Percentiles rank a stretch among this genome's conserved stretches.
Conservation (phyloP, 2,797 vertebrate species). For the Scleropages formosus region DNA sequence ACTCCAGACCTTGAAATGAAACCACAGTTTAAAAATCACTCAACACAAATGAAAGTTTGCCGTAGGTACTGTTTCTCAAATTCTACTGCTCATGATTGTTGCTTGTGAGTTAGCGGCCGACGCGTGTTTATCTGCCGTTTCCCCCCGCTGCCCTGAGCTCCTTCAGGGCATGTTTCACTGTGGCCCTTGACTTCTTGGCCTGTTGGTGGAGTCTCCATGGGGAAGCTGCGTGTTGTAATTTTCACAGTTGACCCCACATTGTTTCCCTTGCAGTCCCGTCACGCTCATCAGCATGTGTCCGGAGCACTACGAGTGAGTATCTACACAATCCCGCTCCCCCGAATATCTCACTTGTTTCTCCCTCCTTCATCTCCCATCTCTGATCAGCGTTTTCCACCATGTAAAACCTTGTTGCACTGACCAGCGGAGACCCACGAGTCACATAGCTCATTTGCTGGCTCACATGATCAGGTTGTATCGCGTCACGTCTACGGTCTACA, state of each 20-base stretch:
- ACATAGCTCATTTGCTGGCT: neutral
- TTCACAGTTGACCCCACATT: conserved; percentile 38
- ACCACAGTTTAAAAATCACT: too few species aligned
- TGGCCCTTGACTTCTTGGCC: too few species aligned
- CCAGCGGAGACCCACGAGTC: neutral
- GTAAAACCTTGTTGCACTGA: neutral
- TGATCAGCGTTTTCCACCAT: neutral
- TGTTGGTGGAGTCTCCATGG: neutral
- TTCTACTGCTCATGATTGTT: neutral
- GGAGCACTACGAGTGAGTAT: conserved; percentile 81
- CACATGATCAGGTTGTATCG: neutral
- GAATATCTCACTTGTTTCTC: neutral
- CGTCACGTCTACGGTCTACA: neutral
- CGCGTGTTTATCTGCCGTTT: neutral
- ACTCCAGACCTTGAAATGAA: too few species aligned
- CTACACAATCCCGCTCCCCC: neutral
- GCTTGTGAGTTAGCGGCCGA: too few species aligned
- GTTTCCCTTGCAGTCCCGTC: conserved; percentile 68
- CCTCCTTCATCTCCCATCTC: neutral
- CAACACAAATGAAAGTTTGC: too few species aligned
- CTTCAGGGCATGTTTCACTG: neutral
- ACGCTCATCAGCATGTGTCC: conserved; percentile 83
- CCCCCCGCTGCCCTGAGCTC: neutral
- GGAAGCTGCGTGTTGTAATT: neutral
- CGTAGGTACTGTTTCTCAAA: too few species aligned